Conservation (phyloP, 1,140 invertebrate genomes). For the Orussus abietinus region DNA sequence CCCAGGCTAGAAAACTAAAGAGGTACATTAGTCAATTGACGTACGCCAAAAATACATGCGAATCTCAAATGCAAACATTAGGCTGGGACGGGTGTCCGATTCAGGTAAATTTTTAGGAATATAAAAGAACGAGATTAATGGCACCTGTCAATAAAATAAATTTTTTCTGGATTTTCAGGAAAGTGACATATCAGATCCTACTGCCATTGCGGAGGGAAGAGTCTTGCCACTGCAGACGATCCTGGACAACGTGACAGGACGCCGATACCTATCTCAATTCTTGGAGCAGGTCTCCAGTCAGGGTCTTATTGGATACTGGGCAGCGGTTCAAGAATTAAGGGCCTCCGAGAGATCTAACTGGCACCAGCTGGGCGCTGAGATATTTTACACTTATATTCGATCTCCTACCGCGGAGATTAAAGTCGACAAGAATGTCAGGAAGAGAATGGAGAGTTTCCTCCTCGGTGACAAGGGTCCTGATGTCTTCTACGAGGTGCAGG, state of each 20-base stretch:
- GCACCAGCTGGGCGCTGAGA: constrained; percentile 85
- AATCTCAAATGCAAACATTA: constrained; percentile 70
- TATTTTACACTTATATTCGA: constrained; percentile 84
- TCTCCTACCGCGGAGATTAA: constrained; percentile 75
- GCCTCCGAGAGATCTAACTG: constrained; percentile 67
- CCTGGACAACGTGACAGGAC: constrained; percentile 66
- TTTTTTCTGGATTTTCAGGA: constrained; percentile 25
- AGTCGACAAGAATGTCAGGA: constrained; percentile 70
- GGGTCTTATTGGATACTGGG: constrained; percentile 79
- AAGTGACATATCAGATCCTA: constrained; percentile 34
- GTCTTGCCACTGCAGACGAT: constrained; percentile 64
- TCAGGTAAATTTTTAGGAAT: constrained; percentile 30
- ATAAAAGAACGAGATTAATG: constrained; percentile 3
- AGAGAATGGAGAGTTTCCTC: constrained; percentile 83
- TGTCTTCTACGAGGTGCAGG: constrained; percentile 84
- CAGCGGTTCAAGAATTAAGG: constrained; percentile 81
- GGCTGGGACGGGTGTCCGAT: constrained; percentile 74
- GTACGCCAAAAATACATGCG: constrained; percentile 79
- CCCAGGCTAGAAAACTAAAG: constrained; percentile 68
- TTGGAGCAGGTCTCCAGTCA: constrained; percentile 77
- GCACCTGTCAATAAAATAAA: not conserved
- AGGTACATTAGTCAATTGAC: constrained; percentile 78
- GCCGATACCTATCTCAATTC: constrained; percentile 74
- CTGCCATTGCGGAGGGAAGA: constrained; percentile 34
- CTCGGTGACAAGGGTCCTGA: constrained; percentile 83